Base-by-base conservation (phyloP, 2,113 vertebrate genomes). In the Pygoscelis adeliae region DNA sequence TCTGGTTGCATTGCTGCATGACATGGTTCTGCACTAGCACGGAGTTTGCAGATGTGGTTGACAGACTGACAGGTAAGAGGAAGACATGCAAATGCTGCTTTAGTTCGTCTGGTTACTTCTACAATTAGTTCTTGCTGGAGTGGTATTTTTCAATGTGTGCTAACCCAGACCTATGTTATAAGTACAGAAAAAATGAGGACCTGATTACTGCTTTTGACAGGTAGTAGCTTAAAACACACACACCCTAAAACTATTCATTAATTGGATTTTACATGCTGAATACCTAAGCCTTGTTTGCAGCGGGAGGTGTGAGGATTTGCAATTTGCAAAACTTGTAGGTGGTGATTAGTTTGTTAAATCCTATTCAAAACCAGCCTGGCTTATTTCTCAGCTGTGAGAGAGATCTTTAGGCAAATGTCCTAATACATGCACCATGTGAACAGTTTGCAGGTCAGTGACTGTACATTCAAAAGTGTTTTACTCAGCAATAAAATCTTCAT, bases 401-500 rank as follows among this genome's bases (percentile, higher is more conserved):
- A 81, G 80, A 71, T 69, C 34, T 97, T 98, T 77, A 95, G 95
- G 88, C 50, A 97, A 97, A 92, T 90, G 77, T 76, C 47, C 21
- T 93, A 73, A 87, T 84, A 89, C 26, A 26, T 93, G 94, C 3
- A 0, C 74, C 50, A 73, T 62, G 82, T 84, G 92, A 96, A 81
- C 80, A 87, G 42, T 94, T 91, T 92, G 58, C 92, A 95, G 96
- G 83, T 94, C 92, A 97, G 49, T 90, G 89, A 89, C 71, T 94
- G 53, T 87, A 90, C 84, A 94, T 94, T 95, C 80, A 96, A 63
- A 97, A 92, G 44, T 94, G 58, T 96, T 97, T 97, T 77, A 86
- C 73, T 97, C 61, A 80, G 71, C 2, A 3, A 95, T 95, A 96
- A 97, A 98, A 92, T 44, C 58, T 97, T 97, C 84, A 93, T 95